Conservation (phyloP, 2,113 vertebrate species). For the Oryzias melastigma region DNA sequence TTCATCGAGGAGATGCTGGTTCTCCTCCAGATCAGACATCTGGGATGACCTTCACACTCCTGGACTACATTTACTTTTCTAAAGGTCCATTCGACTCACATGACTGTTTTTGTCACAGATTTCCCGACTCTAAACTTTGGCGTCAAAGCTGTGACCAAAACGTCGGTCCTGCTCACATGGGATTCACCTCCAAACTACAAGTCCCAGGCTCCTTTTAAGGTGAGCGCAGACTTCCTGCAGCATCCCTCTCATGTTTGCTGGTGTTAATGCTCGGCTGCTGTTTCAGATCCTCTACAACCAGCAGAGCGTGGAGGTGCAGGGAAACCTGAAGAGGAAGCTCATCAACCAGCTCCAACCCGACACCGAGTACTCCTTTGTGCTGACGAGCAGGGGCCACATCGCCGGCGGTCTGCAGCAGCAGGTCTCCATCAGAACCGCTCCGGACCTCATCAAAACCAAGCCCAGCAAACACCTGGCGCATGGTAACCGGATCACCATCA, state of each 20-base stretch:
- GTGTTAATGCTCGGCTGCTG: too few species aligned
- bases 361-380: slow-evolving; percentile 96
- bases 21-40: too few species aligned
- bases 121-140: slow-evolving; percentile 95
- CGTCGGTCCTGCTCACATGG: slow-evolving; percentile 96
- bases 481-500: slow-evolving; percentile 85
- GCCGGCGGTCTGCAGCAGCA: slow-evolving; percentile 96
- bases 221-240: slow-evolving; percentile 54
- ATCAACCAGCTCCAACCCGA: slow-evolving; percentile 92
- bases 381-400: slow-evolving; percentile 93
- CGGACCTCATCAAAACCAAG: slow-evolving; percentile 89
- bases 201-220: slow-evolving; percentile 93
- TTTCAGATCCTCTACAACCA: slow-evolving; percentile 94
- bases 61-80: too few species aligned
- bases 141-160: slow-evolving; percentile 96
- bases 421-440: slow-evolving; percentile 95
- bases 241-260: slow-evolving; percentile 17
- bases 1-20: too few species aligned
- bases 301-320: slow-evolving; percentile 94
- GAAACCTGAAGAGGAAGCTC: slow-evolving; percentile 92
- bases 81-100: neutral
- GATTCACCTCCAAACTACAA: slow-evolving; percentile 96
- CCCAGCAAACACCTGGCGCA: slow-evolving; percentile 83
- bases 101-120: slow-evolving; percentile 65
- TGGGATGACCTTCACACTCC: too few species aligned